phyloP scores from a whole-genome alignment of 92 coral and sea anemone genomes.

The Muricea muricata region DNA sequence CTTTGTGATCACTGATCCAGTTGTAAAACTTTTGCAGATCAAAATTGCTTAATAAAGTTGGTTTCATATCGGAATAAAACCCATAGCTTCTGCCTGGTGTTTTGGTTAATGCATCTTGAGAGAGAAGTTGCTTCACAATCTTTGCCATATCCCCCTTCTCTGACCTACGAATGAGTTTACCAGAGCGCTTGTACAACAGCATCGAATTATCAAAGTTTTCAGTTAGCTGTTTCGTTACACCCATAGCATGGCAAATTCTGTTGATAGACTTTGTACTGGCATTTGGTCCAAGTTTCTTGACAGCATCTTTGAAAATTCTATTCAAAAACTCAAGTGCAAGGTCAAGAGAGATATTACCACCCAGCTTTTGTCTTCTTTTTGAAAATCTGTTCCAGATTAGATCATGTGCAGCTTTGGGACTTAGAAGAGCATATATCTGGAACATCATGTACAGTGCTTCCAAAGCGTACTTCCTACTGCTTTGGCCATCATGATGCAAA shows the following conservation, averaged over 20 bases:
- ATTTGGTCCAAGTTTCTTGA: constrained; percentile 72
- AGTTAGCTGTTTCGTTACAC: constrained; percentile 57
- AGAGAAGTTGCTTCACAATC: constrained; percentile 59
- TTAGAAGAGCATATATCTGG: constrained; percentile 50
- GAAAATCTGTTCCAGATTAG: neutral
- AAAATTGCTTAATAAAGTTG: constrained; percentile 64
- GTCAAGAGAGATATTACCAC: constrained; percentile 47
- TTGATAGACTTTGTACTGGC: constrained; percentile 64
- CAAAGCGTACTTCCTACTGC: constrained; percentile 46
- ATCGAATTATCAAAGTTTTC: constrained; percentile 51
- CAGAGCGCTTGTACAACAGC: constrained; percentile 69
- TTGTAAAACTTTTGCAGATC: constrained; percentile 64
- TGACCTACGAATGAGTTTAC: constrained; percentile 55
- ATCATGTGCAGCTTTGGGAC: constrained; percentile 54
- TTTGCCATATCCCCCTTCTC: constrained; percentile 62
- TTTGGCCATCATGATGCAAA: neutral
- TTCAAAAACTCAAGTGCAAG: constrained; percentile 68
- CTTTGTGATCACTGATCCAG: constrained; percentile 74
- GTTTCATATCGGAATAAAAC: constrained; percentile 45
- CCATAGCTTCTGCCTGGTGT: constrained; percentile 66
- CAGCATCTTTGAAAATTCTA: constrained; percentile 71
- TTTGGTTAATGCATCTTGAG: constrained; percentile 56
- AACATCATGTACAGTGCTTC: constrained; percentile 52
- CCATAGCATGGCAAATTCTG: constrained; percentile 74
- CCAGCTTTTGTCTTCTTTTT: constrained; percentile 13